Evolutionary conservation across 2,888 invertebrate species (phyloP).

Genomic region (Drosophila kambysellisi): DNA sequence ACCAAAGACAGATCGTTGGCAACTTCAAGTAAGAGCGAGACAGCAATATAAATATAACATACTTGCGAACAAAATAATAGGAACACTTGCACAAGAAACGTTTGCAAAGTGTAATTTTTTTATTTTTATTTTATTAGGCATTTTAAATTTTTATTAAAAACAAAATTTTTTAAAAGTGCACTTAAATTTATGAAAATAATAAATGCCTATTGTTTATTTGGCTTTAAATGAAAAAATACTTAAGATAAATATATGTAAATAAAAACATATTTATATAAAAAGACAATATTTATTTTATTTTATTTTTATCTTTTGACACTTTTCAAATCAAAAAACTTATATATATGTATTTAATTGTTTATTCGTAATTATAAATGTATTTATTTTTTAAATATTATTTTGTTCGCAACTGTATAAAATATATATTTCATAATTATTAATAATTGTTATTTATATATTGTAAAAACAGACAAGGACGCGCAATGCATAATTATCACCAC

Average conservation of each 20-base stretch:
- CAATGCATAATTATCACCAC: conserved; percentile 85
- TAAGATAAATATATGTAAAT: too few species aligned
- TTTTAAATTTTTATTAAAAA: too few species aligned
- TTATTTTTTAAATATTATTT: not conserved
- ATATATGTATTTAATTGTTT: too few species aligned
- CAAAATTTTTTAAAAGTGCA: too few species aligned
- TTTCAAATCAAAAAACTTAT: too few species aligned
- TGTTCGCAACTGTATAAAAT: not conserved
- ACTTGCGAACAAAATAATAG: conserved; percentile 1
- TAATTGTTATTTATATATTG: not conserved
- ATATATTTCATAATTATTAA: not conserved
- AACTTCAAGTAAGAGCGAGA: conserved; percentile 86
- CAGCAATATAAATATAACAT: not conserved
- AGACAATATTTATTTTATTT: too few species aligned
- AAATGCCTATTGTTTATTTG: too few species aligned
- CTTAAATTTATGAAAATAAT: too few species aligned
- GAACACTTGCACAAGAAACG: not conserved
- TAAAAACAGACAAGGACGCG: conserved; percentile 86
- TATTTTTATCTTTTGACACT: too few species aligned
- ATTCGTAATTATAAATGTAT: not conserved
- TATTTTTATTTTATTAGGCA: too few species aligned
- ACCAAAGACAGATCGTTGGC: conserved; percentile 92
- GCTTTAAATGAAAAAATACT: too few species aligned
- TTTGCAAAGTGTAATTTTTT: not conserved
- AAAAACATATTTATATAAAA: too few species aligned